Conservation (phyloP, 2,113 vertebrate species). For the Taxidea taxus region DNA sequence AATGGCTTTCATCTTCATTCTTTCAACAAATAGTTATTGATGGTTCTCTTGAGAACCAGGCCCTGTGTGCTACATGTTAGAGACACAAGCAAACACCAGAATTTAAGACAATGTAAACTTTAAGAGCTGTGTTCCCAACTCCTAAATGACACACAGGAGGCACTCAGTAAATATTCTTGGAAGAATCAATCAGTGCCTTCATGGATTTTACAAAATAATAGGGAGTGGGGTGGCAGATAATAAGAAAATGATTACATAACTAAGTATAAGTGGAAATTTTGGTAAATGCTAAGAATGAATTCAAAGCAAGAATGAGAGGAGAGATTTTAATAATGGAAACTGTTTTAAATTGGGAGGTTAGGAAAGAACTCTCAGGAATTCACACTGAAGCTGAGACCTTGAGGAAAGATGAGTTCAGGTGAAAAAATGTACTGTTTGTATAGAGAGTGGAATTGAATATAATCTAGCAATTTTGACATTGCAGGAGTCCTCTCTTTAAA, state of each 20-base stretch:
- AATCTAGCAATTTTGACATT: not conserved
- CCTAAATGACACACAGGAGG: not conserved
- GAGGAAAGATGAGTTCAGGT: not conserved
- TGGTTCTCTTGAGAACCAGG: not conserved
- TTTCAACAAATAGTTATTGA: not conserved
- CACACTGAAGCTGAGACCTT: not conserved
- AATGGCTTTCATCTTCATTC: not conserved
- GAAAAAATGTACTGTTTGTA: not conserved
- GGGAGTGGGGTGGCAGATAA: fast-evolving
- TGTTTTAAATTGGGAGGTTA: not conserved
- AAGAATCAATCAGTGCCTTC: not conserved
- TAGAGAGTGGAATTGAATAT: not conserved
- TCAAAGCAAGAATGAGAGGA: not conserved
- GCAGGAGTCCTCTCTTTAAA: not conserved
- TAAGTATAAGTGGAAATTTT: not conserved
- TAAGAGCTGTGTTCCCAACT: not conserved
- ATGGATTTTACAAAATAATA: not conserved
- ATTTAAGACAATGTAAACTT: not conserved
- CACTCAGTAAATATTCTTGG: not conserved
- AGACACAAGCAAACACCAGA: not conserved
- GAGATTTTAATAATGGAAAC: not conserved
- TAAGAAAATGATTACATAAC: not conserved
- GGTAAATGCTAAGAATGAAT: not conserved
- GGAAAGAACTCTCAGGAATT: not conserved
- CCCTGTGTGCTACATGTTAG: not conserved